These are phyloP conservation scores for Monodelphis domestica DNA, from an alignment of 2,797 vertebrate species.

Conservation along the genomic window DNA sequence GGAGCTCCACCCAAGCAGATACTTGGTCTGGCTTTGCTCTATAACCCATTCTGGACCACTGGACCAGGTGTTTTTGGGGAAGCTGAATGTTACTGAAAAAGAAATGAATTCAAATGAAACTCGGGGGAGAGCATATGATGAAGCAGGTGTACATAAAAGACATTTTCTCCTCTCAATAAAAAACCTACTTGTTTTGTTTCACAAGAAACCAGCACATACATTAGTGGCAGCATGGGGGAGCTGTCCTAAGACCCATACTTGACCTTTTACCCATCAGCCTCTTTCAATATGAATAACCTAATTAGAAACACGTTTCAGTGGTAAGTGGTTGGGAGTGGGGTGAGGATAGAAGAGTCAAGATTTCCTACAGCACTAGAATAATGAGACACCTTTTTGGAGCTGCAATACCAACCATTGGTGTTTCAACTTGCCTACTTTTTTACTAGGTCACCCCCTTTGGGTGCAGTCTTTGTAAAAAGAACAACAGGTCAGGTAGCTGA, in stretches of 20 bases:
- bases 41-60: not conserved
- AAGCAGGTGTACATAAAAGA: not conserved
- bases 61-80: not conserved
- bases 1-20: not conserved
- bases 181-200: not conserved
- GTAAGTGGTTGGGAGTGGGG: not conserved
- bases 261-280: not conserved
- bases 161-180: not conserved
- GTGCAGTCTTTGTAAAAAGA: conserved; percentile 52
- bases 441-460: not conserved
- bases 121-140: not conserved
- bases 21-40: not conserved
- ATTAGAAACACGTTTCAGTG: conserved; percentile 24
- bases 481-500: not conserved
- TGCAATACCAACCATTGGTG: not conserved
- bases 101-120: not conserved
- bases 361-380: not conserved
- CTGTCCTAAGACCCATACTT: not conserved
- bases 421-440: not conserved
- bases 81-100: not conserved
- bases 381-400: not conserved
- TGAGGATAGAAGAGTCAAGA: not conserved
- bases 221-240: not conserved
- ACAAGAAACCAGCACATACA: rapidly evolving
- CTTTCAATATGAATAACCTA: conserved; percentile 16